Evolutionary conservation across 2,113 vertebrate species (phyloP).

Genomic region (Xiphophorus hellerii): DNA sequence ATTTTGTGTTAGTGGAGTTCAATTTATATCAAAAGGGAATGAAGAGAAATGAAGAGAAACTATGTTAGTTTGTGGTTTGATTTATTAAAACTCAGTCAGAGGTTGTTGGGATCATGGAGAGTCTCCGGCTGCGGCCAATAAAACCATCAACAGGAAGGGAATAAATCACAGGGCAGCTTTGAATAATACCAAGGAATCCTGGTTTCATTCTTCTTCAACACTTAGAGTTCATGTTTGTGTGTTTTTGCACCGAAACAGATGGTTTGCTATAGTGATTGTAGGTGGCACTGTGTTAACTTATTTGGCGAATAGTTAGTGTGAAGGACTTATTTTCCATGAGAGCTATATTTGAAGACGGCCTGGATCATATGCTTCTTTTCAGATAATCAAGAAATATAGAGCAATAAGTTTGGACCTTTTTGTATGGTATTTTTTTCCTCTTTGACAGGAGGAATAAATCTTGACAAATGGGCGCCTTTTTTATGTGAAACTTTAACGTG

Average conservation of each 20-base stretch:
- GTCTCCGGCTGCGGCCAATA: conserved; percentile 69
- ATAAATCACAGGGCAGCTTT: conserved; percentile 45
- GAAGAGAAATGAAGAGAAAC: background rate
- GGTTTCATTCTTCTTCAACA: background rate
- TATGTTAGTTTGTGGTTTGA: conserved; percentile 74
- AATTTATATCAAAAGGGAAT: conserved; percentile 11
- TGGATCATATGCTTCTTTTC: background rate
- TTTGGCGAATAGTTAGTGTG: background rate
- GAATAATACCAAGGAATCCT: background rate
- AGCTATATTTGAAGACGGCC: background rate
- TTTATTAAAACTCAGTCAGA: conserved; percentile 86
- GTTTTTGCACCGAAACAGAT: background rate
- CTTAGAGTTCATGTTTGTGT: background rate
- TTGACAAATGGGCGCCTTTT: background rate
- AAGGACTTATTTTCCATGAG: background rate
- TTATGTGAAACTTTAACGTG: background rate
- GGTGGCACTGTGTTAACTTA: background rate
- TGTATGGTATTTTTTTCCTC: background rate
- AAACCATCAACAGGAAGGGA: conserved; percentile 54
- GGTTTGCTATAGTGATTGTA: background rate
- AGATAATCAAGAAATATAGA: background rate
- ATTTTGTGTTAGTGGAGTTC: conserved; percentile 78
- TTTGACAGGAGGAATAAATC: background rate
- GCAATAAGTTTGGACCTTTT: background rate
- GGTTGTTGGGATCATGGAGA: conserved; percentile 75